These are phyloP conservation scores for Tragelaphus buxtoni DNA, from an alignment of 2,113 vertebrate genomes.

Conservation along the genomic window DNA sequence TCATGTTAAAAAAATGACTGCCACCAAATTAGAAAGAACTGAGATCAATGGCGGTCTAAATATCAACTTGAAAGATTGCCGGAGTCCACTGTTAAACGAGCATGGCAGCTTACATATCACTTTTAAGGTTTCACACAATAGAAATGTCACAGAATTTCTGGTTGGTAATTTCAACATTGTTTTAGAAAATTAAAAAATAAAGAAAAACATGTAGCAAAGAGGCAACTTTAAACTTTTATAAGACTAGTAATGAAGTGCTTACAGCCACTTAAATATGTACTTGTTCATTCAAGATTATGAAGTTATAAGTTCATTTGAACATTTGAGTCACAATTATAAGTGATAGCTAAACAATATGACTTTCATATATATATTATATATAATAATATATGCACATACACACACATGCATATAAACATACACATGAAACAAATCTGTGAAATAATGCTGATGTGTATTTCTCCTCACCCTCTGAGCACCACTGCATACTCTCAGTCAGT, in stretches of 20 bases:
- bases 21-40: constrained; percentile 35
- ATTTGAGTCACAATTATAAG: not conserved
- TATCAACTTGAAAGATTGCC: not conserved
- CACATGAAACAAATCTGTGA: not conserved
- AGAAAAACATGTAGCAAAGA: not conserved
- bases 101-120: not conserved
- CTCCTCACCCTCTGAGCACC: not conserved
- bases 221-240: not conserved
- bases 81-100: not conserved
- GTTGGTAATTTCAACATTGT: not conserved
- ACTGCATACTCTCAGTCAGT: fast-evolving
- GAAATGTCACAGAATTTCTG: not conserved
- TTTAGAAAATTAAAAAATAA: not conserved
- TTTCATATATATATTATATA: not conserved
- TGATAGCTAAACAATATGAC: not conserved
- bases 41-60: not conserved
- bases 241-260: not conserved
- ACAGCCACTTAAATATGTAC: not conserved
- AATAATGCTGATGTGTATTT: not conserved
- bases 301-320: not conserved
- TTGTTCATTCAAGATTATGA: not conserved
- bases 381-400: not conserved
- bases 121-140: not conserved
- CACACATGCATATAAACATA: not conserved
- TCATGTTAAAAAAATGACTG: not conserved